Conservation (phyloP, 30 jellyfish, hydroid and myxozoan genomes). For the Clytia hemisphaerica region DNA sequence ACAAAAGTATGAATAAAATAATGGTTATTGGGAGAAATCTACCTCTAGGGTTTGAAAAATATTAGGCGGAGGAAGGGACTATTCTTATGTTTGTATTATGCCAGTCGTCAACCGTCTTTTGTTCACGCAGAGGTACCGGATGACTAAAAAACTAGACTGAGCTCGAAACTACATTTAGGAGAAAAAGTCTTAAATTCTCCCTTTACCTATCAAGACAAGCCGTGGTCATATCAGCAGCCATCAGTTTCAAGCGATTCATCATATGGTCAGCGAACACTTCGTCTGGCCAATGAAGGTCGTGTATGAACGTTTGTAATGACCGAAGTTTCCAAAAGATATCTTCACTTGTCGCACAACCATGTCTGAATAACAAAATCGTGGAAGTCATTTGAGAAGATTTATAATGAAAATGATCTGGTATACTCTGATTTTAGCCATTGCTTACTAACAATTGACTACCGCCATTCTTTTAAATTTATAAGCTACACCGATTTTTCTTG, state of each 20-base stretch:
- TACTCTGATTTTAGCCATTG: too few species aligned
- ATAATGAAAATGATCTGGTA: too few species aligned
- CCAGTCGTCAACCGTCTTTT: too few species aligned
- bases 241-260: conserved; percentile 59
- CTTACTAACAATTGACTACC: too few species aligned
- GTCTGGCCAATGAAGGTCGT: conserved; percentile 96
- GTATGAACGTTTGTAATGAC: conserved; percentile 72
- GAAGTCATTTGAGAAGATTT: too few species aligned
- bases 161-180: background rate
- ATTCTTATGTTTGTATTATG: too few species aligned
- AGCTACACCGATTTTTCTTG: too few species aligned
- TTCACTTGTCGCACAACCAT: conserved; percentile 83
- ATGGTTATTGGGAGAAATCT: too few species aligned
- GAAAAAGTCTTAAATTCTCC: too few species aligned
- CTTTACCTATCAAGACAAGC: conserved; percentile 78
- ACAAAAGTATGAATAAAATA: background rate
- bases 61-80: too few species aligned
- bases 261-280: conserved; percentile 73
- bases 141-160: background rate
- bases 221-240: conserved; percentile 94
- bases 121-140: background rate
- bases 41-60: too few species aligned
- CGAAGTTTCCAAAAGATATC: conserved; percentile 71
- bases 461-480: too few species aligned
- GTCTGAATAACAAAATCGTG: conserved; percentile 18